phyloP scores from a whole-genome alignment of 2,113 vertebrate genomes.

The Archilochus colubris region DNA sequence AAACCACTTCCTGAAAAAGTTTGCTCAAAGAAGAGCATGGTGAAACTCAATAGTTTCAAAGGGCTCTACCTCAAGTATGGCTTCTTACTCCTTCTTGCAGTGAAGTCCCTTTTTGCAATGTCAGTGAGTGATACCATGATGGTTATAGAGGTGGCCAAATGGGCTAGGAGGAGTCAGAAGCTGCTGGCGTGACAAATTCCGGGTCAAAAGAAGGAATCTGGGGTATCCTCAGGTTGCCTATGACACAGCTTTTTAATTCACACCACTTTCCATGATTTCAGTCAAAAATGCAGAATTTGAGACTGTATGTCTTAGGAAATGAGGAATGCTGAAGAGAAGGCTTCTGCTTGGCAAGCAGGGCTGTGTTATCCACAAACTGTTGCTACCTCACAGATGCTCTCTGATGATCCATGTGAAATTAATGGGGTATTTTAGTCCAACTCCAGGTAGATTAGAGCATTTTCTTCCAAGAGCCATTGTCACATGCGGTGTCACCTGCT shows the following conservation, averaged over 20 bases:
- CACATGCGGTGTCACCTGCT: neutral
- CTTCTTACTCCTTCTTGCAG: neutral
- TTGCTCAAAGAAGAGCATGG: neutral
- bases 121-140: neutral
- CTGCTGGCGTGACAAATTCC: neutral
- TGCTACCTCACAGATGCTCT: conserved; percentile 8
- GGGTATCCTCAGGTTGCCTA: neutral
- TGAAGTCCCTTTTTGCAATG: neutral
- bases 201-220: rapidly evolving
- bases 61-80: neutral
- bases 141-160: neutral
- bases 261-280: neutral
- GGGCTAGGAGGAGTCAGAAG: neutral
- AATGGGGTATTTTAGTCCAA: conserved; percentile 16
- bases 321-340: neutral
- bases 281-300: neutral
- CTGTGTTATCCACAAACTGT: neutral
- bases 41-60: neutral
- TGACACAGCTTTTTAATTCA: neutral
- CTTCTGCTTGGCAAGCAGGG: neutral
- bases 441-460: neutral
- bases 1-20: neutral
- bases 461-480: conserved; percentile 14
- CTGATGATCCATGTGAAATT: conserved; percentile 9
- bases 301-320: neutral